Percentiles rank a stretch among this genome's conserved stretches.
phyloP scores from a whole-genome alignment of 2,113 vertebrate genomes.

The Setophaga coronata region DNA sequence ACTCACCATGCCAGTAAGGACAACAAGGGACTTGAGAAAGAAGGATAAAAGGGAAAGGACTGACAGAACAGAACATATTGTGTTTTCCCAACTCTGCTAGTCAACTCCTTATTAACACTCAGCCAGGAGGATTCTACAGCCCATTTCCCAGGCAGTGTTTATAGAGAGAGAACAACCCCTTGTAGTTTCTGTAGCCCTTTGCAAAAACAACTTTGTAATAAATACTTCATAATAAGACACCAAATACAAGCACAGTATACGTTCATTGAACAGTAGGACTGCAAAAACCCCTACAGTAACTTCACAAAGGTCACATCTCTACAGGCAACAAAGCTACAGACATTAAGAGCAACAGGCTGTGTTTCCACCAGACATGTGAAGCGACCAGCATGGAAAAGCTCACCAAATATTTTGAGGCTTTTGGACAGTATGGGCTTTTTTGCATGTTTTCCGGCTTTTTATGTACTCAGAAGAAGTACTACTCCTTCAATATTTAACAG shows the following conservation, averaged over 20 bases:
- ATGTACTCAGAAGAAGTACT: background rate
- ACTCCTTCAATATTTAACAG: background rate
- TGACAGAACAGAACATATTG: background rate
- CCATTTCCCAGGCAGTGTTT: background rate
- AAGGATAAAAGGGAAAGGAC: background rate
- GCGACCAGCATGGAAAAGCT: fast-evolving
- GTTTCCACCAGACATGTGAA: fast-evolving
- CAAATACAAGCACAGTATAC: too few relatives aligned
- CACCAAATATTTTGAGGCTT: fast-evolving
- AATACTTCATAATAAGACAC: background rate
- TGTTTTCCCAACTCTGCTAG: background rate
- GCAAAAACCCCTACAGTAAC: background rate
- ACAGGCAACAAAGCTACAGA: background rate
- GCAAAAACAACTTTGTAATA: background rate
- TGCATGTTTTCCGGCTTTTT: background rate
- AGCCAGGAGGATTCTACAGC: background rate
- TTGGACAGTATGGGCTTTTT: fast-evolving
- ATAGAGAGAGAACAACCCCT: background rate
- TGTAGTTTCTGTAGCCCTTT: background rate
- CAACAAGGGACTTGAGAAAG: background rate
- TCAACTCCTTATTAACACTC: background rate
- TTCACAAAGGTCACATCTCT: background rate
- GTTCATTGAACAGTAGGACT: fast-evolving
- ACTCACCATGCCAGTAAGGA: background rate
- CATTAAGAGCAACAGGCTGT: background rate